These are phyloP conservation scores for Xiphorhynchus elegans DNA, from an alignment of 2,113 vertebrate species.

Conservation along the genomic window DNA sequence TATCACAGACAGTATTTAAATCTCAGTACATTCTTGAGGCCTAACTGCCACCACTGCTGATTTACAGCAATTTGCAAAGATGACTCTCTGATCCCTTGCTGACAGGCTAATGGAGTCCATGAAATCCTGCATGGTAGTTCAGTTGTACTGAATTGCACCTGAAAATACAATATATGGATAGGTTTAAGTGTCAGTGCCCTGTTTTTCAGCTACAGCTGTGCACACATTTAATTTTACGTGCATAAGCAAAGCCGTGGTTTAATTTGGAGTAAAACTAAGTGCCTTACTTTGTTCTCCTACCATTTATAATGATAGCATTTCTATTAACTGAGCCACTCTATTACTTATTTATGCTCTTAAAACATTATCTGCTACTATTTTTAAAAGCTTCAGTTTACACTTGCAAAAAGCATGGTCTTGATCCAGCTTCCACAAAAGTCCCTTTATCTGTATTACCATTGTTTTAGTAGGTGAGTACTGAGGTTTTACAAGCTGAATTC, in stretches of 20 bases:
- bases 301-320: not conserved
- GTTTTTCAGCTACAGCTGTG: not conserved
- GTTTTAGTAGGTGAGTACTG: not conserved
- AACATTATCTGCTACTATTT: not conserved
- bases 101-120: not conserved
- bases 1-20: not conserved
- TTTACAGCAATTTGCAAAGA: not conserved
- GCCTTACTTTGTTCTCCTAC: not conserved
- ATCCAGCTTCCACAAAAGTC: not conserved
- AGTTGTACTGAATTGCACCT: not conserved
- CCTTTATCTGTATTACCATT: not conserved
- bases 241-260: not conserved
- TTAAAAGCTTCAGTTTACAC: not conserved
- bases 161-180: not conserved
- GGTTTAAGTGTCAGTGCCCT: not conserved
- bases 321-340: not conserved
- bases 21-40: not conserved
- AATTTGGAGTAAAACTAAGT: not conserved
- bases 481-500: not conserved
- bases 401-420: not conserved
- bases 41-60: not conserved
- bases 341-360: conserved; percentile 20
- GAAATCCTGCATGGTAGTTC: not conserved
- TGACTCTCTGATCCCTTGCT: not conserved
- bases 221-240: not conserved